Percentiles rank a stretch among this genome's conserved stretches.
Conservation (phyloP, 1,140 invertebrate genomes). For the Thaumatotibia leucotreta region DNA sequence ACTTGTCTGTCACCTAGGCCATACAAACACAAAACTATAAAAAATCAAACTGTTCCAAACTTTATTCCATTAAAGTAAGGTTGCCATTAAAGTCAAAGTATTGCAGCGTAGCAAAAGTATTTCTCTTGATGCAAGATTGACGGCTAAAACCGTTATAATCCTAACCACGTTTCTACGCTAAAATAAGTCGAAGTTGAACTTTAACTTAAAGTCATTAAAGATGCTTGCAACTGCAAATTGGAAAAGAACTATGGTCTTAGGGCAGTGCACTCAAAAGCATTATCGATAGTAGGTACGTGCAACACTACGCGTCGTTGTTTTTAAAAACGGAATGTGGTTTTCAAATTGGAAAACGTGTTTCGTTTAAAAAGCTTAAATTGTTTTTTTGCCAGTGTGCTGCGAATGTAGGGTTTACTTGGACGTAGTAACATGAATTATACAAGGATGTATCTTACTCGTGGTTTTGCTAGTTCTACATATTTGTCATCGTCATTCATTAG, state of each 20-base stretch:
- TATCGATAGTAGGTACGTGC: conserved; percentile 38
- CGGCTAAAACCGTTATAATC: conserved; percentile 40
- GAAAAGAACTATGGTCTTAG: conserved; percentile 21
- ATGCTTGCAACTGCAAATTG: neutral
- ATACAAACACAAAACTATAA: conserved; percentile 13
- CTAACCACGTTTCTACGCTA: neutral
- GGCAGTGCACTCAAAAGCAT: conserved; percentile 32
- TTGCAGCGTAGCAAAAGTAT: conserved; percentile 29
- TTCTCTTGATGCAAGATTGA: conserved; percentile 47
- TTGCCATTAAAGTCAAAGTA: conserved; percentile 22
- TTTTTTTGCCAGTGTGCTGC: conserved; percentile 26
- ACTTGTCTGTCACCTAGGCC: conserved; percentile 32
- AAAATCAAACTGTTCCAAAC: conserved; percentile 19
- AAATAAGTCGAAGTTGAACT: neutral
- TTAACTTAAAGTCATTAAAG: neutral
- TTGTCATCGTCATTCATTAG: no score
- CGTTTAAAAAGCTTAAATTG: conserved; percentile 33
- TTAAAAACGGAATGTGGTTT: conserved; percentile 42
- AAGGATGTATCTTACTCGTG: neutral
- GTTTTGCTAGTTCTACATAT: no score
- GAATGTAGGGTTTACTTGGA: neutral
- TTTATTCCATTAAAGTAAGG: conserved; percentile 26
- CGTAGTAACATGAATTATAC: neutral
- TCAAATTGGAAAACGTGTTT: conserved; percentile 41
- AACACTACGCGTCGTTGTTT: conserved; percentile 38